Conservation (phyloP, 1,140 invertebrate species). For the Eueides isabella region DNA sequence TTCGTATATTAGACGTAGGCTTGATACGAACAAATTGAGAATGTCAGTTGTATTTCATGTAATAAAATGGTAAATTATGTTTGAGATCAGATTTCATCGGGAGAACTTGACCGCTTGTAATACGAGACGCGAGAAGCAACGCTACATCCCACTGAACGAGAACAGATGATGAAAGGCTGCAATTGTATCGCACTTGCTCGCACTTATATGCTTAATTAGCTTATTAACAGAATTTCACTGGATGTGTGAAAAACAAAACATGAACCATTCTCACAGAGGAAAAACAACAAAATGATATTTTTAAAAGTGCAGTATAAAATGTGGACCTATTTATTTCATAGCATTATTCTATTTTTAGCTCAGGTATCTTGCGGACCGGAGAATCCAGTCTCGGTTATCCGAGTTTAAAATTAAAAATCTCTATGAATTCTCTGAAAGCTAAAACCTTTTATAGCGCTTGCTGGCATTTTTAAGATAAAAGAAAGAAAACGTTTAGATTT, state of each 20-base stretch:
- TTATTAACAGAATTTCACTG: constrained; percentile 52
- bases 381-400: constrained; percentile 47
- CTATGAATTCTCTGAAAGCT: constrained; percentile 51
- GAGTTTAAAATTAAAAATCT: constrained; percentile 62
- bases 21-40: constrained; percentile 22
- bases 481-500: constrained; percentile 7
- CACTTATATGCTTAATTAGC: constrained; percentile 55
- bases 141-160: constrained; percentile 40
- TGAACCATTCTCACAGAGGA: constrained; percentile 29
- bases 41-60: constrained; percentile 33
- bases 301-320: constrained; percentile 51
- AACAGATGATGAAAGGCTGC: constrained; percentile 56
- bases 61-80: constrained; percentile 48
- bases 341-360: constrained; percentile 60
- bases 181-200: constrained; percentile 55
- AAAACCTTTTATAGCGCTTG: constrained; percentile 45
- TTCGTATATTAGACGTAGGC: neutral
- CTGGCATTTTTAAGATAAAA: constrained; percentile 33
- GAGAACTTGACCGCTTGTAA: constrained; percentile 61
- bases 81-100: constrained; percentile 59
- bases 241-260: constrained; percentile 40
- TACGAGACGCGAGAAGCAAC: constrained; percentile 51
- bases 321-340: constrained; percentile 52
- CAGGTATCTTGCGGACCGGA: constrained; percentile 55
- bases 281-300: constrained; percentile 43